Evolutionary conservation across 1,140 invertebrate genomes (phyloP), one percentile per base, ranked within the genome.

Genomic region (Euglossa dilemma): DNA sequence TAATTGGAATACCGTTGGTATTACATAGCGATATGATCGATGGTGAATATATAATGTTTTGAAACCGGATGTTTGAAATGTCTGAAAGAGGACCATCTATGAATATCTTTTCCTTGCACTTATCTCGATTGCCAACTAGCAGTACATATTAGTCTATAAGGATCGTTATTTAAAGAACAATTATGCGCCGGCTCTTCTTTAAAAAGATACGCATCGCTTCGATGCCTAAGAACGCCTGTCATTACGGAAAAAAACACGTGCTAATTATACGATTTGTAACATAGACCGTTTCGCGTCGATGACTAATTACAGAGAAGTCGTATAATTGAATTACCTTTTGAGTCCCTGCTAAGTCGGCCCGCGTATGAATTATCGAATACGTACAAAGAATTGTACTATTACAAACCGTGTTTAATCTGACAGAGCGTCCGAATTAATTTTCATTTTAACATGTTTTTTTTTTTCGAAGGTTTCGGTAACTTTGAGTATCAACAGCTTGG

Each of bases 401-500:
- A 23, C 23, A 36, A 36, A 59, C 36, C 20, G 56, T 11, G 8
- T 52, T 12, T 23, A 11, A 23, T 59, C 6, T 14, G n/a, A 50
- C 50, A 25, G 63, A 28, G 6, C n/a, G 52, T 76, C 36, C 9
- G 8, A 18, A 43, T 67, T 28, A 20, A 69, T 78, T 18, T 79
- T 50, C 2, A 18, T 25, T 8, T n/a, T 47, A 16, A 36, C 8
- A 36, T 63, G 16, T 36, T 4, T 36, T 36, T n/a, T n/a, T 47
- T 78, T 77, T 52, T 70, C 43, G 9, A 89, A 97, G 97, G 96
- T 97, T 0, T 95, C 96, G 25, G 96, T 96, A 12, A 95, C 95
- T 28, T 90, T 98, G 63, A 95, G 94, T 20, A 96, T 98, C 69
- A 96, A 97, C 83, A 95, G 95, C 61, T 92, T 98, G 77, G 93